These are phyloP conservation scores for Argyresthia albistria DNA, from an alignment of 2,888 invertebrate species.

Conservation along the genomic window DNA sequence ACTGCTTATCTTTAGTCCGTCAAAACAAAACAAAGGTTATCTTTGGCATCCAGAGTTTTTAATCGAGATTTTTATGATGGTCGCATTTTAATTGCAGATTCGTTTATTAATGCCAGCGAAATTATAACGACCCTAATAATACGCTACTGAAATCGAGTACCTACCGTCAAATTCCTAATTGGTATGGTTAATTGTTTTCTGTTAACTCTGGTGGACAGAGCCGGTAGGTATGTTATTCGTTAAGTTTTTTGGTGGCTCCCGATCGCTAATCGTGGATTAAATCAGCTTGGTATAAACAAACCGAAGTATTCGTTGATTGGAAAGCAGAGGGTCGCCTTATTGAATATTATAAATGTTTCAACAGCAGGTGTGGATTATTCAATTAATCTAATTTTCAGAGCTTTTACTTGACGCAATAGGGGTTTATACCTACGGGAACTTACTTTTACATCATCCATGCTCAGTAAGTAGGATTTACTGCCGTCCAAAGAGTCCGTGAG, in stretches of 20 bases:
- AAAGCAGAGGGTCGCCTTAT: conserved; percentile 38
- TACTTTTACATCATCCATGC: no score
- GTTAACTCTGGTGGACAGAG: conserved; percentile 11
- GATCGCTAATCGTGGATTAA: conserved; percentile 20
- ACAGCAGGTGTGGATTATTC: conserved; percentile 12
- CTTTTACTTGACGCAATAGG: no score
- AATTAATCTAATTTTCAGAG: background rate
- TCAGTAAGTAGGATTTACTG: no score
- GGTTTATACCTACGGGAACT: no score
- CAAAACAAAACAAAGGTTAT: background rate
- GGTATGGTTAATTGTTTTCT: conserved; percentile 11
- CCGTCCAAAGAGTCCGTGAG: no score
- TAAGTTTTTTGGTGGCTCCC: conserved; percentile 17
- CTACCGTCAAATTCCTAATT: background rate
- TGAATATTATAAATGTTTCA: conserved; percentile 26
- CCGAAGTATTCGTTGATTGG: conserved; percentile 30
- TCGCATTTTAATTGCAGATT: background rate
- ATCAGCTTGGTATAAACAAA: conserved; percentile 24
- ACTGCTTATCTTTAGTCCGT: background rate
- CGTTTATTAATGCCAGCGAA: background rate
- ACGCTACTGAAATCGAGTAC: background rate
- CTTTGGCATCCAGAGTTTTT: background rate
- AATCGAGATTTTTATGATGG: no score
- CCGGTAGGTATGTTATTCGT: conserved; percentile 18
- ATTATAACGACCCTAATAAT: background rate